phyloP scores from a whole-genome alignment of 2,113 vertebrate genomes.

The Microtus richardsoni region DNA sequence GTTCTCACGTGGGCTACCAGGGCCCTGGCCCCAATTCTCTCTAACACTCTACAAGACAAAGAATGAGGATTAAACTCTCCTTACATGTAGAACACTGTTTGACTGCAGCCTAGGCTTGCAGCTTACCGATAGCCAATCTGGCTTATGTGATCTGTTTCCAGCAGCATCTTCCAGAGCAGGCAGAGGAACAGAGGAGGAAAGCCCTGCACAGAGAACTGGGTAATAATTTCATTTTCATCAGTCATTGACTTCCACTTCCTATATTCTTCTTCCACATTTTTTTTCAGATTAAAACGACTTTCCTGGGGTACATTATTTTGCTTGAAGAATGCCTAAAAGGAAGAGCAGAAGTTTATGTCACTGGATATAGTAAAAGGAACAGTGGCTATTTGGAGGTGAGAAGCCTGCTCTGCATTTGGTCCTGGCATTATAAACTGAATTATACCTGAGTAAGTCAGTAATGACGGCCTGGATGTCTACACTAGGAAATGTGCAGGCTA shows the following conservation, averaged over 20 bases:
- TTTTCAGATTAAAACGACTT: constrained; percentile 99
- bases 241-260: constrained; percentile 99
- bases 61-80: background rate
- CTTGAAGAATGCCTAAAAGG: constrained; percentile 96
- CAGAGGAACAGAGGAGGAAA: constrained; percentile 97
- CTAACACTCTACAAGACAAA: constrained; percentile 91
- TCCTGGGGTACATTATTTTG: constrained; percentile 99
- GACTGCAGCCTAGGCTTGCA: background rate
- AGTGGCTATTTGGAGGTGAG: background rate
- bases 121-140: constrained; percentile 97
- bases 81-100: background rate
- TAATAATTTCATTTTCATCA: constrained; percentile 97
- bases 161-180: constrained; percentile 98
- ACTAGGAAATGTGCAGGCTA: background rate
- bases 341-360: constrained; percentile 55
- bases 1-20: constrained; percentile 98
- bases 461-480: background rate
- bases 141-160: constrained; percentile 98
- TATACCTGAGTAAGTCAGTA: background rate
- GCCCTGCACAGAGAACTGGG: constrained; percentile 96
- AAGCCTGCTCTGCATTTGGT: constrained; percentile 14
- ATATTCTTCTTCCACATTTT: constrained; percentile 99
- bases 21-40: constrained; percentile 96
- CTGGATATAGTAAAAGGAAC: background rate
- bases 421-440: background rate